Base-by-base conservation (phyloP, 2,888 invertebrate genomes). In the Yponomeuta cagnagella region DNA sequence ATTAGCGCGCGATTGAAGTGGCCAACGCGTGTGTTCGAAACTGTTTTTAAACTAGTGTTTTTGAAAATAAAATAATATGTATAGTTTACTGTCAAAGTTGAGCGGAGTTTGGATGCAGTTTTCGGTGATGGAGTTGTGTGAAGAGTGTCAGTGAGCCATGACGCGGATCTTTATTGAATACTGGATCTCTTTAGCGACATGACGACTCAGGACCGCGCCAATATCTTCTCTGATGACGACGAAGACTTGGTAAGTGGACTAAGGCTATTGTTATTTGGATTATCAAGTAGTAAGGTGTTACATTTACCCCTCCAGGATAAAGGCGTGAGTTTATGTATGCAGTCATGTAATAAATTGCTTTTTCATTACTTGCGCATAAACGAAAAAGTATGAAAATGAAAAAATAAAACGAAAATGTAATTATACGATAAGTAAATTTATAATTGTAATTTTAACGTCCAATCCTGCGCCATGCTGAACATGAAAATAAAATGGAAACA, bases 181-280 rank as follows among this genome's bases (percentile, higher is more conserved):
- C 79, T 77, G 81, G 81, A 81, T 82, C 81, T 78, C 37, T 74
- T 80, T 80, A 74, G 76, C 81, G 83, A 81, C 77, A 92, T 92
- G 91, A 89, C 90, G 81, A 80, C 85, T 74, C 87, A 87, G 81
- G 90, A 91, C 70, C 80, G 88, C 77, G 86, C 83, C 70, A 91
- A 90, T 73, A 89, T 91, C 78, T 90, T 91, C 77, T 76, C 88
- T 48, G 91, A 91, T 75, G 89, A 90, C 74, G 90, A 90, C 76
- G 91, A 92, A 81, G 91, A 92, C 73, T 78, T 92, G 90, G 91
- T 91, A 77, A 83, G 90, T 65, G n/a, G 6, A 52, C 37, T 43
- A 15, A 30, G 64, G 5, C 30, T 8, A 23, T 30, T n/a, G 23
- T 63, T n/a, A 63, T 52, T 52, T 52, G 52, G 10, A 52, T 52